These are phyloP conservation scores for Chaetodon trifascialis DNA, from an alignment of 2,113 vertebrate species.

Conservation along the genomic window DNA sequence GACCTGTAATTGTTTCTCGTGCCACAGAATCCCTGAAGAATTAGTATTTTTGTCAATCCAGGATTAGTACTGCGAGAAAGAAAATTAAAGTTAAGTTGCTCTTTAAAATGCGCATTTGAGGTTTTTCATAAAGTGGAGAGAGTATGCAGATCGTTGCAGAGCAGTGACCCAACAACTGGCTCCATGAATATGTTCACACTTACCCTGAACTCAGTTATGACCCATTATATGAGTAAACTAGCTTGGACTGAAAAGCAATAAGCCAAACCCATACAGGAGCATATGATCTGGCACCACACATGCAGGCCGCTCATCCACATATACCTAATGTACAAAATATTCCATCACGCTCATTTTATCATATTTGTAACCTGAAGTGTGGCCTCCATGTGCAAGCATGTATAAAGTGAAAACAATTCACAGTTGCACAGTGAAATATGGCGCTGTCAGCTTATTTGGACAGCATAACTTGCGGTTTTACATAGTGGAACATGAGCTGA, in stretches of 20 bases:
- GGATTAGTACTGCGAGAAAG: neutral
- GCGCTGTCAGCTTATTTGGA: constrained; percentile 30
- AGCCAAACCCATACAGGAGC: neutral
- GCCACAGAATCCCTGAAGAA: too few species aligned
- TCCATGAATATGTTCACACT: neutral
- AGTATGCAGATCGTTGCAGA: neutral
- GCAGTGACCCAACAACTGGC: neutral
- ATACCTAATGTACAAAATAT: constrained; percentile 1
- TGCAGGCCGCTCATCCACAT: neutral
- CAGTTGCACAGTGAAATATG: constrained; percentile 12
- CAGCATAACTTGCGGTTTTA: constrained; percentile 31
- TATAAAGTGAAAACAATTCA: constrained; percentile 28
- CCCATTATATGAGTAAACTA: neutral
- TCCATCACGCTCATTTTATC: constrained; percentile 3
- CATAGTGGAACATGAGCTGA: constrained; percentile 11
- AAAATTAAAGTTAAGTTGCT: neutral
- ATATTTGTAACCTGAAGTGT: neutral
- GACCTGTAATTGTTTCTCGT: too few species aligned
- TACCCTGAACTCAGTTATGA: neutral
- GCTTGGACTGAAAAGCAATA: neutral
- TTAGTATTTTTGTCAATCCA: too few species aligned
- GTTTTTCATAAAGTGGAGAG: neutral
- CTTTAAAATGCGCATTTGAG: neutral
- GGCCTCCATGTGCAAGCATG: constrained; percentile 23
- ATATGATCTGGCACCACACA: neutral